Base-by-base conservation (phyloP, 2,113 vertebrate species). In the Mungos mungo region DNA sequence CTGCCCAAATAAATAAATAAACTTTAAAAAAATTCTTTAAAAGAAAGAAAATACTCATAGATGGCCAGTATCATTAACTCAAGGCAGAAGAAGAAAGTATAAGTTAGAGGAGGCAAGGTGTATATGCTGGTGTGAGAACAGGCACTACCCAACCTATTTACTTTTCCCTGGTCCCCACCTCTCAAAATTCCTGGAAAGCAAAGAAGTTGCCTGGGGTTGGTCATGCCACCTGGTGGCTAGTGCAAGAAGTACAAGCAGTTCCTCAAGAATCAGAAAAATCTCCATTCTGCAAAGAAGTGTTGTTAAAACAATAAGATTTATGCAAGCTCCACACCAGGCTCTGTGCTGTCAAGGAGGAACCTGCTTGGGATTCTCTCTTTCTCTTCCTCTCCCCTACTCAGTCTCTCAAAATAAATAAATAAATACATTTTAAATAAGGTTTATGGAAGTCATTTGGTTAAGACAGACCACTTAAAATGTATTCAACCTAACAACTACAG, bases 141-240 rank as follows among this genome's bases (percentile, higher is more conserved):
- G 74, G 3, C 3, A 13, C 41, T 27, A 3, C 9, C 4, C n/a
- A 45, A 35, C 12, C 7, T 54, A 1, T 41, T 45, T 15, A 76
- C 72, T 54, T 66, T 72, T 50, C 3, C 12, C 16, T 10, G 45
- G 5, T 11, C 38, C 21, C 21, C n/a, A 35, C 2, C 5, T 38
- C 25, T 86, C 3, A 57, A 35, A 74, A 80, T 90, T 50, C 41
- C 76, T 84, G n/a, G 35, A 76, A 57, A 94, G 80, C 52, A 31
- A 57, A 35, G 33, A 19, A 72, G 13, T 83, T 92, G 21, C 16
- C 65, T 52, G 68, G 29, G 66, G 25, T 11, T 45, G 21, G 57
- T 72, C 33, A 16, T 88, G 86, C 95, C 77, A 88, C 57, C 94
- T 92, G 33, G 50, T 92, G 96, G 81, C 85, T 35, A 29, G 41